phyloP scores from a whole-genome alignment of 2,888 invertebrate species.

The Catocala sponsa region DNA sequence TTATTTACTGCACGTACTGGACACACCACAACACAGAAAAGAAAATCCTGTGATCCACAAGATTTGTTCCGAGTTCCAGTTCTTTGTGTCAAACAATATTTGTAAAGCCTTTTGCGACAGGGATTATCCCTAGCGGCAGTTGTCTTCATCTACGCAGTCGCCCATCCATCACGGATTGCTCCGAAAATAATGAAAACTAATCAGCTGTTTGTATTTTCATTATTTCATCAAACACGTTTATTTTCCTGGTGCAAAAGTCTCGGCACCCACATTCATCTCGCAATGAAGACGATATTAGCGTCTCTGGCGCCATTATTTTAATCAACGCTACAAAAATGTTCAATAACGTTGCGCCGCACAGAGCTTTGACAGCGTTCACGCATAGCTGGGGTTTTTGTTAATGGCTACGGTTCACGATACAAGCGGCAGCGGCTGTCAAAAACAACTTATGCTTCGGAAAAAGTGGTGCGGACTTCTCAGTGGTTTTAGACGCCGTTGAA shows the following conservation, averaged over 20 bases:
- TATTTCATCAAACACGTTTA: background rate
- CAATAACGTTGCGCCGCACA: slow-evolving; percentile 48
- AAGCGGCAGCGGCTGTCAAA: slow-evolving; percentile 13
- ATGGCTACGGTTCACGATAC: slow-evolving; percentile 28
- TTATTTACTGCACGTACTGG: too few species aligned
- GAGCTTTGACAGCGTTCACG: slow-evolving; percentile 63
- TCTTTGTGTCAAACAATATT: too few species aligned
- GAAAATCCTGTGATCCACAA: too few species aligned
- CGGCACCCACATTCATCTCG: slow-evolving; percentile 4
- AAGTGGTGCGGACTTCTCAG: too few species aligned
- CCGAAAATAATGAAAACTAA: background rate
- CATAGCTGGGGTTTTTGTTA: slow-evolving; percentile 54
- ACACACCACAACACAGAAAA: too few species aligned
- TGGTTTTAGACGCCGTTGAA: too few species aligned
- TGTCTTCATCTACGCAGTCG: too few species aligned
- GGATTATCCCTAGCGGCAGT: background rate
- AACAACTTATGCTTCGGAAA: background rate
- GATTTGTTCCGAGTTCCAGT: too few species aligned
- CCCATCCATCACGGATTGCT: too few species aligned
- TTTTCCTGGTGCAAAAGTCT: background rate
- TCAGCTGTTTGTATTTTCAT: background rate
- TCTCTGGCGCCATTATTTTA: slow-evolving; percentile 47
- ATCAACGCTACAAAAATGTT: slow-evolving; percentile 51
- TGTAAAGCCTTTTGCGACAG: too few species aligned
- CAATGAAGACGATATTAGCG: slow-evolving; percentile 14